A percentile compares a stretch with the other conserved stretches of the same genome.
These are phyloP conservation scores for Chrysochloris asiatica DNA, from an alignment of 2,113 vertebrate species.

Conservation along the genomic window DNA sequence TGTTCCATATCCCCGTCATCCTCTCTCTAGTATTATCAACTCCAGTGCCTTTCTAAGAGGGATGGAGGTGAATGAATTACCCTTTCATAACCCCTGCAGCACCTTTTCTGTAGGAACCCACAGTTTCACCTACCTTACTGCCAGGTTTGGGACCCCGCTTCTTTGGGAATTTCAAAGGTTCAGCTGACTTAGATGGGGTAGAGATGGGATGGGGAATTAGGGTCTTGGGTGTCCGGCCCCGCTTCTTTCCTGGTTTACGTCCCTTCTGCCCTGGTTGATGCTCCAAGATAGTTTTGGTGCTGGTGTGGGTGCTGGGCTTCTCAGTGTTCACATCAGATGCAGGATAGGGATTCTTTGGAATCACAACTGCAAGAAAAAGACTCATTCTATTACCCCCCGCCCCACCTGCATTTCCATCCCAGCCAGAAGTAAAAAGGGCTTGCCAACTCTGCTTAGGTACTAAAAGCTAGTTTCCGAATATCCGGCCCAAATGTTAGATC, in stretches of 20 bases:
- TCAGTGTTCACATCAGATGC: conserved; percentile 91
- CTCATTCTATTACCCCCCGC: conserved; percentile 64
- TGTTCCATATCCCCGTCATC: conserved; percentile 19
- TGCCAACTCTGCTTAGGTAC: neutral
- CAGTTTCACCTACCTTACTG: conserved; percentile 91
- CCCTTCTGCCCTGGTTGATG: conserved; percentile 90
- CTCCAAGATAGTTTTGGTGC: conserved; percentile 87
- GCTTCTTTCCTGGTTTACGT: conserved; percentile 95
- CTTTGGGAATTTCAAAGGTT: conserved; percentile 96
- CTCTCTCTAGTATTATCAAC: conserved; percentile 29
- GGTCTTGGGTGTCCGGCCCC: conserved; percentile 90
- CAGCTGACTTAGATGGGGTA: conserved; percentile 88
- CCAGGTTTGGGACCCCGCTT: conserved; percentile 98
- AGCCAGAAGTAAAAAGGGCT: conserved; percentile 24
- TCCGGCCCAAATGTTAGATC: conserved; percentile 53
- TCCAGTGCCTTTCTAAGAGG: conserved; percentile 10
- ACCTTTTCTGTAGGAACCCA: conserved; percentile 29
- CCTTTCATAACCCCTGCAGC: neutral
- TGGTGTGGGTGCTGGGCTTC: conserved; percentile 88
- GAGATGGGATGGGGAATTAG: conserved; percentile 87
- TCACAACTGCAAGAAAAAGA: conserved; percentile 90
- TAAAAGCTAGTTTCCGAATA: conserved; percentile 46
- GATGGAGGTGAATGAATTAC: neutral
- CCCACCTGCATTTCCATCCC: conserved; percentile 49
- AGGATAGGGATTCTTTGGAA: conserved; percentile 92